Conservation (phyloP, 2,797 vertebrate genomes). For the Falco novaeseelandiae region DNA sequence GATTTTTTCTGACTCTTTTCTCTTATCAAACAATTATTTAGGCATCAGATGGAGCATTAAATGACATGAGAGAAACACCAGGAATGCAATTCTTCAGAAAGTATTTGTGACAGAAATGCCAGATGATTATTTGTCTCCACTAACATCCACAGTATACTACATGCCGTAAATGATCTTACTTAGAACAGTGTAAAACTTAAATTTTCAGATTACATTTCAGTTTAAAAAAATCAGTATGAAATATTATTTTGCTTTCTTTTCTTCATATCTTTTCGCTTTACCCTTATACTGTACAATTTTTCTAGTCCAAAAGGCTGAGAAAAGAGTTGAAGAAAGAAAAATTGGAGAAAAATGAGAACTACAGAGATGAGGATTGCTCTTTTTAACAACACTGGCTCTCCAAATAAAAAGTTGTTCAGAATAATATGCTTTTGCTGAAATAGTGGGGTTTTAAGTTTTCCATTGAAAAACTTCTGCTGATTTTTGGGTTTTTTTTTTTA, state of each 20-base stretch:
- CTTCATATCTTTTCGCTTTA: background rate
- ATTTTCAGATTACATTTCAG: background rate
- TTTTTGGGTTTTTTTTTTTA: background rate
- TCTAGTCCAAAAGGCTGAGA: background rate
- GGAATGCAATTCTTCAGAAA: background rate
- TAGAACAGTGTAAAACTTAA: background rate
- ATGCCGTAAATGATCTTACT: background rate
- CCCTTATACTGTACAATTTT: background rate
- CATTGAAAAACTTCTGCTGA: background rate
- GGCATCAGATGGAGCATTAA: background rate
- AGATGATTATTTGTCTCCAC: background rate
- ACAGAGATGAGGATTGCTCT: background rate
- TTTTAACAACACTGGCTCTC: background rate
- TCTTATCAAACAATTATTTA: background rate
- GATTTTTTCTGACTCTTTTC: background rate
- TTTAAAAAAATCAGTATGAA: background rate
- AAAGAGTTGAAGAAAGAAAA: background rate
- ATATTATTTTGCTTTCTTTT: background rate
- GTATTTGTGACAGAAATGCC: background rate
- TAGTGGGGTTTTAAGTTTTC: fast-evolving
- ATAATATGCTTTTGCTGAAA: background rate
- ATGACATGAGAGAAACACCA: background rate
- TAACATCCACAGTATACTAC: background rate
- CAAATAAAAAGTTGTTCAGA: background rate
- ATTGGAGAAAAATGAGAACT: background rate